Evolutionary conservation across 2,797 vertebrate genomes (phyloP).

Genomic region (Neoniphon sammara): DNA sequence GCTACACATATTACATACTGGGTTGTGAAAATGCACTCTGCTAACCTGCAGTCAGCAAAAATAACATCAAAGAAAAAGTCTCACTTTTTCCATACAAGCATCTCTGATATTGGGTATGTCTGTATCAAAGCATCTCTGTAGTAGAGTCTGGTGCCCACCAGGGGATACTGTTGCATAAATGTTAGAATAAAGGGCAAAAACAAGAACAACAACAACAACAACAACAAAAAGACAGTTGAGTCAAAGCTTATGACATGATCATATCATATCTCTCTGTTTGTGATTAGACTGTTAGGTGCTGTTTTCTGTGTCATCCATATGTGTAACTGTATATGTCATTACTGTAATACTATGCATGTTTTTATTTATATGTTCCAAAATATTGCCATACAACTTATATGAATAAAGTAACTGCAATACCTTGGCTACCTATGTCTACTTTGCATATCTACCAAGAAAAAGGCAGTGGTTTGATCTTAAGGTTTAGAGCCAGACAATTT

Average conservation of each 20-base stretch:
- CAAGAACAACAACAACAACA: too few species aligned
- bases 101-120: too few species aligned
- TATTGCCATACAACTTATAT: background rate
- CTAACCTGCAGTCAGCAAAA: background rate
- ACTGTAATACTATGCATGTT: background rate
- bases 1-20: background rate
- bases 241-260: background rate
- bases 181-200: constrained; percentile 3
- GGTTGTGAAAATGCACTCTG: background rate
- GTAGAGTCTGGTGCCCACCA: constrained; percentile 37
- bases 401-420: background rate
- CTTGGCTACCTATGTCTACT: too few species aligned
- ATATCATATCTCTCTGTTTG: background rate
- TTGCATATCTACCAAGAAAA: too few species aligned
- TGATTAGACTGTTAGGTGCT: background rate
- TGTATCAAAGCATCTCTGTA: background rate
- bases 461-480: constrained; percentile 20
- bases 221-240: too few species aligned
- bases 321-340: too few species aligned
- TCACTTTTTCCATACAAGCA: too few species aligned
- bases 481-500: constrained; percentile 7
- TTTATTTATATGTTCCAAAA: background rate
- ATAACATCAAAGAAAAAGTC: too few species aligned
- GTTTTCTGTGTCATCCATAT: too few species aligned
- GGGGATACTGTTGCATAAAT: constrained; percentile 50